These are phyloP conservation scores for Abrostola triplasia DNA, from an alignment of 2,888 invertebrate genomes.

Conservation along the genomic window DNA sequence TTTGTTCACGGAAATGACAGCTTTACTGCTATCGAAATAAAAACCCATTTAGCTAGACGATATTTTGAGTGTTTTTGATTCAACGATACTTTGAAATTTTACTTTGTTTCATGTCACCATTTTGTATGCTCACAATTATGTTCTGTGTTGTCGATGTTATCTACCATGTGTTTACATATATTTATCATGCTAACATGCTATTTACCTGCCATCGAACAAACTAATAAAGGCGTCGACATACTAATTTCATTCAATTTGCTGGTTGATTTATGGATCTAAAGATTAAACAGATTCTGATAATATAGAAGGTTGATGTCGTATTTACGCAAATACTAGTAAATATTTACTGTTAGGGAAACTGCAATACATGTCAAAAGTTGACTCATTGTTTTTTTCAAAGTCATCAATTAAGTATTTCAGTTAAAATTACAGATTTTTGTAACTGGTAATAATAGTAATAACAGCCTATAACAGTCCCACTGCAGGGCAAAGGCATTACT, in stretches of 20 bases:
- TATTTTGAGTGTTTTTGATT: background rate
- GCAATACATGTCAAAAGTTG: too few relatives aligned
- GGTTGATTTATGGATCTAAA: background rate
- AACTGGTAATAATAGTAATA: too few relatives aligned
- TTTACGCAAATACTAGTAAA: background rate
- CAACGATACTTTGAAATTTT: constrained; percentile 1
- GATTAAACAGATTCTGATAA: background rate
- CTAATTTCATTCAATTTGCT: constrained; percentile 1
- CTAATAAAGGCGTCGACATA: background rate
- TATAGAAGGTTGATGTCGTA: background rate
- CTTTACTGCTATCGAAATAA: constrained; percentile 7
- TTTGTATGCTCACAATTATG: constrained; percentile 28
- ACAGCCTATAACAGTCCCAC: too few relatives aligned
- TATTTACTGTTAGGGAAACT: too few relatives aligned
- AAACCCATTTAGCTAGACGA: background rate
- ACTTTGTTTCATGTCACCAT: constrained; percentile 17
- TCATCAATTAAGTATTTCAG: too few relatives aligned
- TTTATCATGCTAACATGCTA: background rate
- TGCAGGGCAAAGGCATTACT: too few relatives aligned
- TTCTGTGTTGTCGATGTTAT: constrained; percentile 29
- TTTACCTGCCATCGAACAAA: background rate
- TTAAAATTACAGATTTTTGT: too few relatives aligned
- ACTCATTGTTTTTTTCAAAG: too few relatives aligned
- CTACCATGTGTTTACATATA: constrained; percentile 16
- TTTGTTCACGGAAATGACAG: constrained; percentile 1